A percentile compares a stretch with the other conserved stretches of the same genome.
phyloP scores from a whole-genome alignment of 1,140 invertebrate genomes.

The Musca domestica region DNA sequence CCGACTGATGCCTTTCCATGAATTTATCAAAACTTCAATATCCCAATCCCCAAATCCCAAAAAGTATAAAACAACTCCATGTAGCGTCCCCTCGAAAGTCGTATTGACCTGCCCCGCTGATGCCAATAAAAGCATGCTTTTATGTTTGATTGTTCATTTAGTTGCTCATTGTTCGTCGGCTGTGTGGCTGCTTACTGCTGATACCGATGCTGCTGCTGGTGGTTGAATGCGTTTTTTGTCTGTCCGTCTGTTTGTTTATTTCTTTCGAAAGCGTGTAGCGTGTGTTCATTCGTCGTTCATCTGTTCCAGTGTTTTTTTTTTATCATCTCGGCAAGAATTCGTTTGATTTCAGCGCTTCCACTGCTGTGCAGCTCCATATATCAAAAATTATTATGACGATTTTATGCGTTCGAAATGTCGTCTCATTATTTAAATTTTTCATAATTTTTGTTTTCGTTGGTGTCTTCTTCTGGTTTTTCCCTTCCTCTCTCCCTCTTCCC shows the following conservation, averaged over 20 bases:
- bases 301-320: conserved; percentile 26
- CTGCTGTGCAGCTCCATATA: conserved; percentile 50
- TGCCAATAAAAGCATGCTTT: neutral
- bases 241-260: neutral
- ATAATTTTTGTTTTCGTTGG: conserved; percentile 27
- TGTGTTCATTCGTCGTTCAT: conserved; percentile 1
- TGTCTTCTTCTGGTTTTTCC: neutral
- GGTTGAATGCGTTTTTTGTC: too few species aligned
- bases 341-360: conserved; percentile 45
- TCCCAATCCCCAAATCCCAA: too few species aligned
- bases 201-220: too few species aligned
- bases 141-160: neutral
- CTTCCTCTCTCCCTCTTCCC: neutral
- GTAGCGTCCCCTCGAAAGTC: neutral
- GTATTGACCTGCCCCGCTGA: neutral
- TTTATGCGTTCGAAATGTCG: conserved; percentile 55
- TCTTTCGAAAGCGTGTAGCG: conserved; percentile 7
- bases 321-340: conserved; percentile 53
- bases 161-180: too few species aligned
- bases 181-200: too few species aligned
- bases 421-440: conserved; percentile 53
- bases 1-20: too few species aligned
- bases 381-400: conserved; percentile 55
- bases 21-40: too few species aligned
- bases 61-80: too few species aligned